Evolutionary conservation across 2,797 vertebrate species (phyloP).

Genomic region (Acanthopagrus latus): DNA sequence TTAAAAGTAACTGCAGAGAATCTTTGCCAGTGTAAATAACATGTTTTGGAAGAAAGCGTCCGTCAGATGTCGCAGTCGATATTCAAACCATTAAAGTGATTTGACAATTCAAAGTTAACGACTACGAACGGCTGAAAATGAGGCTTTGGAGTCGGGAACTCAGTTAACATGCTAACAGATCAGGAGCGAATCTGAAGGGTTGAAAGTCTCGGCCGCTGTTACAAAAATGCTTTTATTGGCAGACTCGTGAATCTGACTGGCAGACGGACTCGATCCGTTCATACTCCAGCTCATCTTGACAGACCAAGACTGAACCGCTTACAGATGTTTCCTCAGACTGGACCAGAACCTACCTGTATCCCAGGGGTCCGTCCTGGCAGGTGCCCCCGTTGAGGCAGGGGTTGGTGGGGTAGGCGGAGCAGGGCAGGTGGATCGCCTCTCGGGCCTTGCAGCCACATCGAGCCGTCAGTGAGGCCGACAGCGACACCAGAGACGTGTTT

Average conservation of each 20-base stretch:
- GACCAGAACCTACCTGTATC: slow-evolving; percentile 85
- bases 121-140: background rate
- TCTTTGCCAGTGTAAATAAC: background rate
- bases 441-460: slow-evolving; percentile 88
- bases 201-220: background rate
- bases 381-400: slow-evolving; percentile 91
- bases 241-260: no score
- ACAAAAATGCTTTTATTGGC: background rate
- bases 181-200: background rate
- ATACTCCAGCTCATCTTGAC: no score
- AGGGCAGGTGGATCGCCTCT: slow-evolving; percentile 83
- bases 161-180: slow-evolving; percentile 20
- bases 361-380: slow-evolving; percentile 88
- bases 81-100: slow-evolving; percentile 41
- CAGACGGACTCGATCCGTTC: no score
- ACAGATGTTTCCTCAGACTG: background rate
- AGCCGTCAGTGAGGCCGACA: slow-evolving; percentile 76
- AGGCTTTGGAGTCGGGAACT: no score
- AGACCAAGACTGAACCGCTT: no score
- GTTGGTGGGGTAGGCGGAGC: slow-evolving; percentile 84
- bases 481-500: slow-evolving; percentile 86
- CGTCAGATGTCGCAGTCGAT: slow-evolving; percentile 25
- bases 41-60: background rate
- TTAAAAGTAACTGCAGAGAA: background rate
- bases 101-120: slow-evolving; percentile 45